Base-by-base conservation (phyloP, 2,797 vertebrate species). In the Micropoecilia bifurca region DNA sequence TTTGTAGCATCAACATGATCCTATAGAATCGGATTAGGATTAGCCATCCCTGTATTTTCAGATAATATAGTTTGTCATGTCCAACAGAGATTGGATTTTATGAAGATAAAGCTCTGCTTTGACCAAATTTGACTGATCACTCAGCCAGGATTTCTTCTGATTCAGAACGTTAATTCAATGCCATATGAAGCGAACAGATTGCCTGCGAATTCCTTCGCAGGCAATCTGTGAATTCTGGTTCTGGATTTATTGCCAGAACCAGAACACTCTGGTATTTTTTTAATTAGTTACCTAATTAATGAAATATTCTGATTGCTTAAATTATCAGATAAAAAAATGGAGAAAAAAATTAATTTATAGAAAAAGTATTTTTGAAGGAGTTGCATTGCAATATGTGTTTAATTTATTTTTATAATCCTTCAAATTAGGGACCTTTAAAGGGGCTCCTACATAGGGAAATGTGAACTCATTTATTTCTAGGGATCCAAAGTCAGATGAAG, bases 1-100 rank as follows among this genome's bases (percentile, higher is more conserved):
- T 77, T 79, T 77, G 71, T 55, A 59, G 84, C 80, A 89, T 84
- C 78, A 83, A 82, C 75, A 86, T 74, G 75, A 72, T 77, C 74
- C 83, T 80, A 87, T 68, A 30, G 50, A 7, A 20, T 78, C 68
- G 8, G 3, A 55, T 55, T 61, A 61, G 30, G 59, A 18, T 61
- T 61, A 61, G 59, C 28, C 28, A 16, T 16, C 57, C 13, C 28
- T 33, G 30, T 61, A 18, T 18, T 61, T 33, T 30, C 14, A 18
- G 5, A 16, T 61, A 14, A 33, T 33, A 61, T 7, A 33, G 12
- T 18, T 16, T 33, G 18, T 66, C 33, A 10, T 66, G 18, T 39
- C 61, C 1, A 55, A n/a, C 41, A 43, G 41, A 69, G 66, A 69
- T 45, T 43, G 4, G 3, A 45, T 33, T 41, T 36, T 45, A 69